Percentiles rank a stretch among this genome's conserved stretches.
phyloP scores from a whole-genome alignment of 2,797 vertebrate genomes.

The Myotis findleyi region DNA sequence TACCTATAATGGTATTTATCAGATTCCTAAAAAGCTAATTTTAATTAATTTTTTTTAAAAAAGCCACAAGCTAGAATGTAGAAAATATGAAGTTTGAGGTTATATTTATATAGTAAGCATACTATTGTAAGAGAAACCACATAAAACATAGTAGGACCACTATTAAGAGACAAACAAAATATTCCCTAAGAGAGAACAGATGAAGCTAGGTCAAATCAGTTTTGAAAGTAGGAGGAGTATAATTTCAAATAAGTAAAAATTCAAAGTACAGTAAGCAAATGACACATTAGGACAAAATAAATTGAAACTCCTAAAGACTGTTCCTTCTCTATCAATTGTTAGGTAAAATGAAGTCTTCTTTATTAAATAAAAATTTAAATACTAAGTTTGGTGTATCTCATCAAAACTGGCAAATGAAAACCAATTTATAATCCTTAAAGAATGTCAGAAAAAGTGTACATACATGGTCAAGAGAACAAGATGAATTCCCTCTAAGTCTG shows the following conservation, averaged over 20 bases:
- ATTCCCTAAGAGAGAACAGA: constrained; percentile 79
- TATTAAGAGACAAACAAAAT: constrained; percentile 77
- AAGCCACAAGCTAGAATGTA: constrained; percentile 52
- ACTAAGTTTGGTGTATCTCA: neutral
- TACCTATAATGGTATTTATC: constrained; percentile 1
- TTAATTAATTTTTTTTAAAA: constrained; percentile 69
- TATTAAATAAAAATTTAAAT: constrained; percentile 34
- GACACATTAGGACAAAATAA: constrained; percentile 73
- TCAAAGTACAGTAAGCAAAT: constrained; percentile 7
- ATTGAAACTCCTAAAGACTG: constrained; percentile 72
- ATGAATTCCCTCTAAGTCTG: neutral
- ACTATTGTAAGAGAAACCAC: constrained; percentile 44
- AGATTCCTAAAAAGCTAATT: constrained; percentile 49
- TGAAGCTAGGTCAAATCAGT: constrained; percentile 41
- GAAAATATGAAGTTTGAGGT: constrained; percentile 65
- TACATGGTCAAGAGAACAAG: neutral
- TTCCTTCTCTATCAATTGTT: neutral
- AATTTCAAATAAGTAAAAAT: constrained; percentile 42
- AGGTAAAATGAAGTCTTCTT: constrained; percentile 9
- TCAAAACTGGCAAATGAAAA: constrained; percentile 50
- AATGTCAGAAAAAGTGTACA: neutral
- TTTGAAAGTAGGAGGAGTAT: neutral
- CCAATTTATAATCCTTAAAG: neutral
- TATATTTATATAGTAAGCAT: constrained; percentile 57
- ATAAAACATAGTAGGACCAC: constrained; percentile 71